Evolutionary conservation across 2,113 vertebrate species (phyloP), one percentile per base, ranked within the genome.

Genomic region (Dromiciops gliroides): DNA sequence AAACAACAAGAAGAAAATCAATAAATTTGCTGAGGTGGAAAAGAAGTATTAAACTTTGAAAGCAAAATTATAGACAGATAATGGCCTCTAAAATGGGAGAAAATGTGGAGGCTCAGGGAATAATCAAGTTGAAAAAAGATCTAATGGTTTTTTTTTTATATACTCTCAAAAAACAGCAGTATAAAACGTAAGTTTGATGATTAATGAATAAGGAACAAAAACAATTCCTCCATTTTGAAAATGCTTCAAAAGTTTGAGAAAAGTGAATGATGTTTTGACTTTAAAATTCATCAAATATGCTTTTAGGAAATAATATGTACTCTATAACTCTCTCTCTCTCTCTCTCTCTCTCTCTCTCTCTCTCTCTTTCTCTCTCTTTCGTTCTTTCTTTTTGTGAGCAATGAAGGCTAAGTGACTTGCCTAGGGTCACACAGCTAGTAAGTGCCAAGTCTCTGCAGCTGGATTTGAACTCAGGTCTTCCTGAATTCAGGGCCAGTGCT

Each of bases 31-130:
- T 95, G 60, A 96, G 89, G 53, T 83, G 51, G 91, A 93, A 92
- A 94, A 92, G 56, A 67, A 83, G 22, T 88, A 95, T 88, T 92
- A 56, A 91, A 93, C 89, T 97, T 93, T 95, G n/a, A 96, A 96
- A 95, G 44, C 92, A 48, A 92, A 97, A 95, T n/a, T 56, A 95
- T 19, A 3, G 92, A 90, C 92, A 93, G 12, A 95, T 95, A 96
- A 95, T 56, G 37, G 3, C 37, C 48, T 94, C 47, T 89, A 94
- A 95, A 96, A 50, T 94, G 48, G 92, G 90, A 19, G 19, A 97
- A 94, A 56, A 75, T 12, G n/a, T 89, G 24, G 48, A 94, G 5
- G 56, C 75, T 93, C 92, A 83, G 26, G 89, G 89, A 48, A 94
- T 49, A 24, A 1, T 91, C 14, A 19, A 92, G 25, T 56, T 75